phyloP scores from a whole-genome alignment of 2,113 vertebrate species.

The Solea senegalensis region DNA sequence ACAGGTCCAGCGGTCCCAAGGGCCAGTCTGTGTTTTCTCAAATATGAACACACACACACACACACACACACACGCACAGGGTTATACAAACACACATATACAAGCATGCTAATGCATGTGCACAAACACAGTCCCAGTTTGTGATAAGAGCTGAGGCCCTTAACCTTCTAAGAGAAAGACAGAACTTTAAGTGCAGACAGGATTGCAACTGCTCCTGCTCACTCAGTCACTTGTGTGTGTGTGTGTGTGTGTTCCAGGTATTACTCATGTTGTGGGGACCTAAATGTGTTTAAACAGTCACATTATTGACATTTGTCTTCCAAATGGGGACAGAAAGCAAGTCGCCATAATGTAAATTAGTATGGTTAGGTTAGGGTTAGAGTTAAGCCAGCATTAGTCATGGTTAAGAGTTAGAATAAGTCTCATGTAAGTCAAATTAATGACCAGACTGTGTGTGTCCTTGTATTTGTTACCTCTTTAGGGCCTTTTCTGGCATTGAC shows the following conservation, averaged over 20 bases:
- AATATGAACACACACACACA: constrained; percentile 26
- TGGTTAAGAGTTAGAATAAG: no score
- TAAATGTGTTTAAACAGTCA: no score
- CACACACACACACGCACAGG: constrained; percentile 16
- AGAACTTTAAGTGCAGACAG: constrained; percentile 52
- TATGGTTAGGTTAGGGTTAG: no score
- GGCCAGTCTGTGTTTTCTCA: constrained; percentile 72
- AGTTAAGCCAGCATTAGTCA: no score
- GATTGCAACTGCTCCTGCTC: constrained; percentile 42
- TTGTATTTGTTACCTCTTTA: no score
- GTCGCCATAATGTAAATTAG: no score
- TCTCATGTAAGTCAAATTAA: no score
- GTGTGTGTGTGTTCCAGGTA: constrained; percentile 28
- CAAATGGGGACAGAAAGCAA: no score
- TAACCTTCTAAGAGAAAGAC: constrained; percentile 52
- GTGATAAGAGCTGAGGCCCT: constrained; percentile 61
- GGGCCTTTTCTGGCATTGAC: no score
- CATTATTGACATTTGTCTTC: no score
- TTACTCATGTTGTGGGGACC: constrained; percentile 10
- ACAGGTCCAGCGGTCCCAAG: constrained; percentile 57
- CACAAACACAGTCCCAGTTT: constrained; percentile 43
- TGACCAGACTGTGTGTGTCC: no score
- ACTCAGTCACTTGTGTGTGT: constrained; percentile 47
- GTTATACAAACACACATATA: constrained; percentile 51
- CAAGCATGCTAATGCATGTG: constrained; percentile 23